Percentiles rank a stretch among this genome's conserved stretches.
These are phyloP conservation scores for Drosophila fungiperda DNA, from an alignment of 2,888 invertebrate genomes.

Conservation along the genomic window DNA sequence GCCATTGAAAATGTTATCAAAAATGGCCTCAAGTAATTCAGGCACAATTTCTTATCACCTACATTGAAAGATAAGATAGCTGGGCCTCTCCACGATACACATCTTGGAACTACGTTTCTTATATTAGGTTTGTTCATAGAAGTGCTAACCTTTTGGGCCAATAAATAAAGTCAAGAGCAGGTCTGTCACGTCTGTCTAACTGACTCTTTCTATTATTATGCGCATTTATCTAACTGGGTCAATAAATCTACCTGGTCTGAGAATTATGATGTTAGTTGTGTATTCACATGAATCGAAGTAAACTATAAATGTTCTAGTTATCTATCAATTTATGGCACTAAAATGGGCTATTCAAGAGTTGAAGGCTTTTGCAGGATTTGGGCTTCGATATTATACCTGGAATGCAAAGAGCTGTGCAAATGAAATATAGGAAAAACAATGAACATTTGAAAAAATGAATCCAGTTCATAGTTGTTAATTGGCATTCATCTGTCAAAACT, in stretches of 20 bases:
- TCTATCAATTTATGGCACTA: conserved; percentile 6
- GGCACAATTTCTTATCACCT: conserved; percentile 30
- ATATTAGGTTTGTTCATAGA: background rate
- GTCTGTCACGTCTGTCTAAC: background rate
- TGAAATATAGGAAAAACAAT: background rate
- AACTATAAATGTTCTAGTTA: background rate
- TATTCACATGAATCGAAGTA: conserved; percentile 29
- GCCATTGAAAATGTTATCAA: background rate
- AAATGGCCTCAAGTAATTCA: conserved; percentile 18
- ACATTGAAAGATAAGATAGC: conserved; percentile 22
- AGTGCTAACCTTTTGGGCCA: conserved; percentile 16
- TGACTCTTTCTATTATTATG: background rate
- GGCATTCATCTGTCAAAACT: background rate
- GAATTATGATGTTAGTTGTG: conserved; percentile 11
- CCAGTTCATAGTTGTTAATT: background rate
- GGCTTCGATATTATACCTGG: background rate
- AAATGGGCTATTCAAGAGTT: conserved; percentile 5
- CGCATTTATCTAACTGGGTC: conserved; percentile 39
- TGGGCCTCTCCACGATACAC: background rate
- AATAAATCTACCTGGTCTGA: conserved; percentile 11
- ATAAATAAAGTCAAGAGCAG: conserved; percentile 5
- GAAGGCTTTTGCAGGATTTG: background rate
- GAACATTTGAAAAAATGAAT: background rate
- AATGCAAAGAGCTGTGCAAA: conserved; percentile 1
- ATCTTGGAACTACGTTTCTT: conserved; percentile 9